Evolutionary conservation across 2,113 vertebrate species (phyloP).

Genomic region (Chiloscyllium plagiosum): DNA sequence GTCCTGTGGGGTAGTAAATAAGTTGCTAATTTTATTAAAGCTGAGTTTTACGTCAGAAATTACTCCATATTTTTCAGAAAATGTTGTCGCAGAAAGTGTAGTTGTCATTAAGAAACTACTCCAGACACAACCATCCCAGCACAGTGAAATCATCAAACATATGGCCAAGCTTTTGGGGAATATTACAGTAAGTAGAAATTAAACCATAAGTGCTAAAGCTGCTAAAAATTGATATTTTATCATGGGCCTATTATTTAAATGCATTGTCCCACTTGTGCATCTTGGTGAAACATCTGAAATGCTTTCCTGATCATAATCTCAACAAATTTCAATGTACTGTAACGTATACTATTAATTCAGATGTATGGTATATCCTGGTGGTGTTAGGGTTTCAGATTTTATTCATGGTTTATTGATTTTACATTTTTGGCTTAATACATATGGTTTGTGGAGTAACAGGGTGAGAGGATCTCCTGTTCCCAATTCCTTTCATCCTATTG

Average conservation of each 20-base stretch:
- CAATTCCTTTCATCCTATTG: background rate
- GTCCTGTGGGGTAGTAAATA: background rate
- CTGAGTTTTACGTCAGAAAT: background rate
- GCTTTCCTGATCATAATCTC: background rate
- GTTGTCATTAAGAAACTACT: constrained; percentile 96
- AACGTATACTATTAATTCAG: constrained; percentile 6
- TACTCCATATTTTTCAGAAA: constrained; percentile 65
- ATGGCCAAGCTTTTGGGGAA: constrained; percentile 95
- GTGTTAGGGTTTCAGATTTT: constrained; percentile 4
- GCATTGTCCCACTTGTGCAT: background rate
- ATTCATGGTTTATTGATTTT: constrained; percentile 33
- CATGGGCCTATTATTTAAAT: no score
- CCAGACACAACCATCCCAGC: constrained; percentile 83
- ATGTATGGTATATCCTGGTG: background rate
- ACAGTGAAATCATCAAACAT: constrained; percentile 93
- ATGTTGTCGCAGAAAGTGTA: constrained; percentile 92
- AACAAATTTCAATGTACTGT: background rate
- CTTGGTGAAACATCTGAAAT: background rate
- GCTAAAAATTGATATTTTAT: background rate
- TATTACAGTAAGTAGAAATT: constrained; percentile 71
- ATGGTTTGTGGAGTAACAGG: background rate
- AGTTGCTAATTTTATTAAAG: background rate
- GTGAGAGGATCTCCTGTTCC: background rate
- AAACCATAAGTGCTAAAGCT: background rate
- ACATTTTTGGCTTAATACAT: constrained; percentile 9